Evolutionary conservation across 2,113 vertebrate genomes (phyloP), one percentile per base, ranked within the genome.

Genomic region (Indicator indicator): DNA sequence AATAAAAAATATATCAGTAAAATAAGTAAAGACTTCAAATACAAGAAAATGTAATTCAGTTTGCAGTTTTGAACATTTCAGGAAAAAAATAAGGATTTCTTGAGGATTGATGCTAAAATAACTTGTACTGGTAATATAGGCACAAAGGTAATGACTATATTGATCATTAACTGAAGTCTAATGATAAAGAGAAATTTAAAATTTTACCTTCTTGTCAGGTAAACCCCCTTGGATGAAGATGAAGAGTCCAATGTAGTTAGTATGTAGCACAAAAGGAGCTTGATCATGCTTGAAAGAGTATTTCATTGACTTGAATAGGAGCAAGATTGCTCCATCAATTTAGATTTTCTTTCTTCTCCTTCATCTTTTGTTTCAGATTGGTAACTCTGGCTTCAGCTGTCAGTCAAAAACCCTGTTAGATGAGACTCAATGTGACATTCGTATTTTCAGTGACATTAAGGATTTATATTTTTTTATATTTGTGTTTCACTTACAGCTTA

Each of bases 311-410:
- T 88, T 96, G 96, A 96, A 96, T 96, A 96, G 96, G 27, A 65
- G 80, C 74, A 93, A 96, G 96, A 96, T 96, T 96, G 95, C 96
- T 86, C 86, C 80, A 96, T 96, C 95, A 96, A 74, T 96, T 88
- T 82, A 93, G 95, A 93, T 95, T 96, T 95, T 93, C 95, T 95
- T 96, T 95, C 86, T 96, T 96, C 73, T 95, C 19, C 81, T 80
- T 83, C 40, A 75, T 80, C 95, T 95, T 95, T 96, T 96, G 92
- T 95, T 96, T 96, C 95, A 96, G 65, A 95, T 92, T 96, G 86
- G 94, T 88, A 90, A 88, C 80, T 86, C 79, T 78, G 50, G 18
- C n/a, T 78, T 86, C 83, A 93, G 48, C 90, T 94, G 96, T 94
- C 94, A 96, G 54, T 95, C 95, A 96, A 96, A 96, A 90, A 40